Conservation (phyloP, 2,888 invertebrate genomes). For the Cepaea hortensis region DNA sequence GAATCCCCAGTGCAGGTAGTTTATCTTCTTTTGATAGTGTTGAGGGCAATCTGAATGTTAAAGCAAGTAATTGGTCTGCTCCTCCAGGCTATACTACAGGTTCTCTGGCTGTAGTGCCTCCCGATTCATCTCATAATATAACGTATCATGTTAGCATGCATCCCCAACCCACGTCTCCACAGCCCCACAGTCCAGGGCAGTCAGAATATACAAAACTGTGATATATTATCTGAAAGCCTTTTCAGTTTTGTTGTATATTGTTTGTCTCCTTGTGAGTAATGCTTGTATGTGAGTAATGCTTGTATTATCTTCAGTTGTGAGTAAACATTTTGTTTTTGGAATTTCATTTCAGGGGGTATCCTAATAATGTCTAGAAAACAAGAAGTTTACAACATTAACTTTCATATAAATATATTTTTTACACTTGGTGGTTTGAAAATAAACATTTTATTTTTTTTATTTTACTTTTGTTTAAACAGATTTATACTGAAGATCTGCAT, state of each 20-base stretch:
- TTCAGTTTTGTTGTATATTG: not conserved
- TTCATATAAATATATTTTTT: no score
- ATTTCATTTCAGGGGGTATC: no score
- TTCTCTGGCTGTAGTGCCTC: conserved; percentile 11
- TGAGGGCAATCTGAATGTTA: conserved; percentile 20
- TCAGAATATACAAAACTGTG: conserved; percentile 68
- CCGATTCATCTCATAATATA: conserved; percentile 39
- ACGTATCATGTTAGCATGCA: conserved; percentile 52
- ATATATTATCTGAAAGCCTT: conserved; percentile 20
- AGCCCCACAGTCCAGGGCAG: conserved; percentile 60
- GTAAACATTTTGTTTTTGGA: no score
- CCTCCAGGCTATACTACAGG: conserved; percentile 4
- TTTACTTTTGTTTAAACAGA: no score
- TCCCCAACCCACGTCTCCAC: conserved; percentile 64
- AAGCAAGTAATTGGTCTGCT: conserved; percentile 26
- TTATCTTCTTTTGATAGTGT: conserved; percentile 38
- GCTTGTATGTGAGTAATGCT: no score
- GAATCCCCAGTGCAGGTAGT: conserved; percentile 50
- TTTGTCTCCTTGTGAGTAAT: not conserved
- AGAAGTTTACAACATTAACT: no score
- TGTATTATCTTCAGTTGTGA: no score
- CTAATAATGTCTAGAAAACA: no score
- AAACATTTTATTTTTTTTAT: no score
- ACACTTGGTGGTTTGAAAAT: no score
- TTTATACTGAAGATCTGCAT: no score